phyloP scores from a whole-genome alignment of 2,888 invertebrate species.

The Sinentomon sp. region DNA sequence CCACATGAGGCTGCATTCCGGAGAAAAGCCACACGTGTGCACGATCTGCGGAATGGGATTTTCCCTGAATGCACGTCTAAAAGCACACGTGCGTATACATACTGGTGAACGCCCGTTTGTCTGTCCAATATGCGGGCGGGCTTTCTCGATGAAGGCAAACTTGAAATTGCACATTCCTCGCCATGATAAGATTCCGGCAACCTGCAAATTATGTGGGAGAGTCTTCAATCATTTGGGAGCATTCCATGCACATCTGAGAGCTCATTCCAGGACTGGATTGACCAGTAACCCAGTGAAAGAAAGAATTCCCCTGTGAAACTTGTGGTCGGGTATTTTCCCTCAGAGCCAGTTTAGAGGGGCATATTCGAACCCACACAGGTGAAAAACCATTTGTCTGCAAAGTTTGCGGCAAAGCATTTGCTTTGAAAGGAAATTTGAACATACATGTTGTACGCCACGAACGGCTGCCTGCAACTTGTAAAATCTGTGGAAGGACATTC shows the following conservation, averaged over 20 bases:
- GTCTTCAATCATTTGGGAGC: background rate
- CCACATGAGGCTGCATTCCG: background rate
- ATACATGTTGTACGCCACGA: background rate
- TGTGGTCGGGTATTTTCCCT: background rate
- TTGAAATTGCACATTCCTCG: background rate
- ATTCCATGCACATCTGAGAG: background rate
- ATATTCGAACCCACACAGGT: background rate
- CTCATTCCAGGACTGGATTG: background rate
- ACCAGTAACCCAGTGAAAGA: too few species aligned
- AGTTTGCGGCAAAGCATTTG: background rate
- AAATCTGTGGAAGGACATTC: too few species aligned
- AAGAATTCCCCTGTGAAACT: background rate
- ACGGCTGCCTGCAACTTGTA: background rate
- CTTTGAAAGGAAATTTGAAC: background rate
- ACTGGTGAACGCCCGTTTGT: background rate
- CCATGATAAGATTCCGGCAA: background rate
- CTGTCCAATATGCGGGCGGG: background rate
- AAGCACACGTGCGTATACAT: background rate
- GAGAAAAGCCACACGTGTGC: background rate
- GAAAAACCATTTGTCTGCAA: background rate
- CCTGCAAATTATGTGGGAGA: background rate
- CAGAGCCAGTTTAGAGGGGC: background rate
- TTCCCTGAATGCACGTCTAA: background rate
- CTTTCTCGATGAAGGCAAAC: background rate
- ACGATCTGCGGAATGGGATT: background rate